Conservation (phyloP, 1,140 invertebrate genomes). For the Drosophila neocordata region DNA sequence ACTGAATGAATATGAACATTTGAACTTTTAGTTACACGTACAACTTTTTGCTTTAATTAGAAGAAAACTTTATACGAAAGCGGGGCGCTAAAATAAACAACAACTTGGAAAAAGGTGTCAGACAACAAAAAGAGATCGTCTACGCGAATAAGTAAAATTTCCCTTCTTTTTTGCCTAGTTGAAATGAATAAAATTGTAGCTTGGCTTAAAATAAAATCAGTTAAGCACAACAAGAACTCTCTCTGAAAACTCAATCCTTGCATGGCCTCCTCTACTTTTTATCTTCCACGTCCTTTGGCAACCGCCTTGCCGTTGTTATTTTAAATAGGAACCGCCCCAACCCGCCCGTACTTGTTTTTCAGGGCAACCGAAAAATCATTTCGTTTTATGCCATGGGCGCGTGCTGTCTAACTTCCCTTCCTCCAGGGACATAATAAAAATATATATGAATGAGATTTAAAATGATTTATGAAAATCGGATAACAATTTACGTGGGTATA, state of each 20-base stretch:
- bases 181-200: not conserved
- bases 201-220: conserved; percentile 10
- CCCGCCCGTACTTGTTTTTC: conserved; percentile 38
- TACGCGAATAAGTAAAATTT: too few species aligned
- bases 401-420: too few species aligned
- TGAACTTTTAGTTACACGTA: not conserved
- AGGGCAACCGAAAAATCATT: conserved; percentile 31
- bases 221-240: not conserved
- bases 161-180: too few species aligned
- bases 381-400: not conserved
- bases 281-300: not conserved
- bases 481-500: too few species aligned
- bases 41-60: conserved; percentile 1
- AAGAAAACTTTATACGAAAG: not conserved
- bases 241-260: conserved; percentile 31
- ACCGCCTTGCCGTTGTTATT: conserved; percentile 28
- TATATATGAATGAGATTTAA: too few species aligned
- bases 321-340: conserved; percentile 35
- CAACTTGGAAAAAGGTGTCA: not conserved
- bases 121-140: too few species aligned
- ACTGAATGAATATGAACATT: not conserved
- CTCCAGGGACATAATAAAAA: too few species aligned
- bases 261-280: not conserved
- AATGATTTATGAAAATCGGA: too few species aligned
- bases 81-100: not conserved